Base-by-base conservation (phyloP, 1,140 invertebrate species). In the Spodoptera frugiperda region DNA sequence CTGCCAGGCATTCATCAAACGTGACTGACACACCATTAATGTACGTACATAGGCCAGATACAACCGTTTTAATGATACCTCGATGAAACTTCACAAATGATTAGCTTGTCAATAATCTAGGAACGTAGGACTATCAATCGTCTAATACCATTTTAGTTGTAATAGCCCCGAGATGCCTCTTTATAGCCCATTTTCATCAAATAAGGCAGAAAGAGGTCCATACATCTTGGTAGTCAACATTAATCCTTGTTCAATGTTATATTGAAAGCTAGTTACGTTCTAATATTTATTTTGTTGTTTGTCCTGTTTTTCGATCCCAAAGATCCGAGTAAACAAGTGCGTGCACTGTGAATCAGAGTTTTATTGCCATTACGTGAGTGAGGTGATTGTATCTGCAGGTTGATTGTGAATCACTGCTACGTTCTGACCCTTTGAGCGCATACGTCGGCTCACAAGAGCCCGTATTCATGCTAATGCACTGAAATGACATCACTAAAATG, bases 401-500 rank as follows among this genome's bases (percentile, higher is more conserved):
- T 65, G 17, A 65, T 65, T 48, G 61, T 65, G 61, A 65, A 48
- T 65, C 61, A 65, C 19, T 48, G 39, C 39, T 65, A 14, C 15
- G 11, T 25, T 14, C 57, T 61, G 33, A 15, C 39, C 39, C 17
- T 48, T 19, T 48, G 61, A 21, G 39, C 19, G 61, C 44, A 21
- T 48, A 17, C 57, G 30, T 59, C 57, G n/a, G 57, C 59, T 12
- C 39, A 65, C 61, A 65, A 65, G 44, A 65, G 39, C 6, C 61
- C 17, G 30, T 19, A 44, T n/a, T 15, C 33, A 72, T 76, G 76
- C 59, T 82, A 79, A 78, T 80, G 76, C 78, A 72, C 48, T 11
- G 55, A 70, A 78, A 75, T 76, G 78, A 80, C 57, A 70, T 68
- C 75, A 82, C 63, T 77, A 72, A 78, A 77, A 77, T 74, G 67